Percentiles rank a stretch among this genome's conserved stretches.
Conservation (phyloP, 2,797 vertebrate species). For the Lepilemur ruficaudatus region DNA sequence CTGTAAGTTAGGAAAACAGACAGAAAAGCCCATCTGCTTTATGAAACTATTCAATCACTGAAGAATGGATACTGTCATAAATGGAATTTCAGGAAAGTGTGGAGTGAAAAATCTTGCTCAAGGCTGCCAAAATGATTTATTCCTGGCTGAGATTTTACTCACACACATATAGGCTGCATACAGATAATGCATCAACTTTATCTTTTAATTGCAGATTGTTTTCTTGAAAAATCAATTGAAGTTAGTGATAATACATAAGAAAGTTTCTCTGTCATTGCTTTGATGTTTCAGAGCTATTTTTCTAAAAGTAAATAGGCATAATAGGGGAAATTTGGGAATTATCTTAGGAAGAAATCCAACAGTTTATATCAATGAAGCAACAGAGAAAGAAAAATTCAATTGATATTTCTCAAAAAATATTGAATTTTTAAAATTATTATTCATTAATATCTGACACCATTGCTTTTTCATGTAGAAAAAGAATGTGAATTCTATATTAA, state of each 20-base stretch:
- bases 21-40: background rate
- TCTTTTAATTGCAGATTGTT: background rate
- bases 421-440: background rate
- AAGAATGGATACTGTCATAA: background rate
- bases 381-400: background rate
- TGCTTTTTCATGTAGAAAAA: background rate
- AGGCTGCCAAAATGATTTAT: background rate
- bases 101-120: background rate
- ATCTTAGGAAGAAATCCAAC: background rate
- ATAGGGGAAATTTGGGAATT: fast-evolving
- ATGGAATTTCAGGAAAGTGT: background rate
- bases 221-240: background rate
- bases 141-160: background rate
- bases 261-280: background rate
- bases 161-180: background rate
- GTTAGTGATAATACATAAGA: background rate
- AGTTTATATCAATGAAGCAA: background rate
- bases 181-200: background rate
- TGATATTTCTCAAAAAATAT: constrained; percentile 5
- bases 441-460: background rate
- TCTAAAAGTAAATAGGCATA: background rate
- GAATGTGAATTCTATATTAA: fast-evolving
- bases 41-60: background rate
- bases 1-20: background rate
- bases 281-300: background rate